These are phyloP conservation scores for Drosophila atripex DNA, from an alignment of 2,888 invertebrate species.

Conservation along the genomic window DNA sequence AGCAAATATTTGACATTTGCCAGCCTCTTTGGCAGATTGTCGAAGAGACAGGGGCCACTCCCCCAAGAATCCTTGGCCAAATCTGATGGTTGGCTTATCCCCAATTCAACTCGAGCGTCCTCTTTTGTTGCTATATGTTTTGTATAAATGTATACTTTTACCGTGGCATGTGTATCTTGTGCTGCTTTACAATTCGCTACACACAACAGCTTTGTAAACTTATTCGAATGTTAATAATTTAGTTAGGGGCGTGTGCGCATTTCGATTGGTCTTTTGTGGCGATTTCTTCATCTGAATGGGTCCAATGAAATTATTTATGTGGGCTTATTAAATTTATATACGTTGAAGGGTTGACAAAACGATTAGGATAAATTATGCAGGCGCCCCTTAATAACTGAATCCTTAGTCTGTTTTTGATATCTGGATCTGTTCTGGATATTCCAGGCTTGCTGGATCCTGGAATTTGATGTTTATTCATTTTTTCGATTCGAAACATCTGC, in stretches of 20 bases:
- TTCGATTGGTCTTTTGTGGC: constrained; percentile 37
- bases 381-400: not conserved
- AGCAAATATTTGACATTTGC: constrained; percentile 79
- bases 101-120: constrained; percentile 21
- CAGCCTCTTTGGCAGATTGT: constrained; percentile 40
- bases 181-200: constrained; percentile 21
- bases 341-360: constrained; percentile 10
- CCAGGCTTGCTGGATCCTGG: not conserved
- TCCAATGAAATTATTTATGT: constrained; percentile 24
- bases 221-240: constrained; percentile 74
- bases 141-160: constrained; percentile 12
- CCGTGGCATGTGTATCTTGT: constrained; percentile 7
- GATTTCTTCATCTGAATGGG: constrained; percentile 7
- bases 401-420: constrained; percentile 14
- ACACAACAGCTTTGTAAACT: constrained; percentile 50
- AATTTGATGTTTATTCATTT: constrained; percentile 16
- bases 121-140: constrained; percentile 22
- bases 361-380: not conserved
- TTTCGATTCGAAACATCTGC: constrained; percentile 56
- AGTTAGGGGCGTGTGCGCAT: constrained; percentile 28
- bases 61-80: not conserved
- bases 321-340: constrained; percentile 17
- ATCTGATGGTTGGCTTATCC: constrained; percentile 32
- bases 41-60: constrained; percentile 2
- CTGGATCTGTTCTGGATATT: no score